Base-by-base conservation (phyloP, 1,140 invertebrate species). In the Venturia canescens region DNA sequence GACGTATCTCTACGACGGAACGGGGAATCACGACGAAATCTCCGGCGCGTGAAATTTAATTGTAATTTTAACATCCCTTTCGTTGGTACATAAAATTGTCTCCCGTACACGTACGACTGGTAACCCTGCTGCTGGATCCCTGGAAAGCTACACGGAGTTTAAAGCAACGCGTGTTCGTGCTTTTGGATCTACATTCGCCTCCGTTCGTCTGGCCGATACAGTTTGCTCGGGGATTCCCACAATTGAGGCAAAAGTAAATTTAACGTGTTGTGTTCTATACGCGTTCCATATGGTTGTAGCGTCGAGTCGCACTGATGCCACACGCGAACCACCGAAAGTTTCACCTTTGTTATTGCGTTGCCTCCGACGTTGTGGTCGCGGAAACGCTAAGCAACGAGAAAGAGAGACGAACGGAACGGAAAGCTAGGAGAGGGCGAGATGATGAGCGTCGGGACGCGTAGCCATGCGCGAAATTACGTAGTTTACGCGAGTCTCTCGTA, bases 381-480 rank as follows among this genome's bases (percentile, higher is more conserved):
- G 34, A 44, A 21, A 71, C 21, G 66, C 26, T 15, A 31, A 71
- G 18, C 34, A 71, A 38, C 38, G 69, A 71, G 69, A 71, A 44
- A 69, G 44, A 27, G 38, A 72, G 1, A 38, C 70, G 66, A 18
- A 29, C 31, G 44, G 70, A 38, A 71, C 50, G 18, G 71, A 74
- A 1, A 38, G 76, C 67, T 18, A 29, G 48, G 53, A 75, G 50
- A 71, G 63, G 11, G 15, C 18, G 15, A 44, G 38, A 44, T 44
- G 38, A 66, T 38, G 71, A 44, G 63, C 78, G 78, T 50, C 29
- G 38, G 66, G 44, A 53, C n/a, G 85, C 79, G 83, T 85, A 85
- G 85, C 85, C 84, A 83, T 82, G 80, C 86, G 85, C 83, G 84
- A 87, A 87, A 87, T 86, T 87, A 86, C 86, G 83, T 84, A 85